phyloP scores from a whole-genome alignment of 2,113 vertebrate species.

The Megatriorchis doriae region DNA sequence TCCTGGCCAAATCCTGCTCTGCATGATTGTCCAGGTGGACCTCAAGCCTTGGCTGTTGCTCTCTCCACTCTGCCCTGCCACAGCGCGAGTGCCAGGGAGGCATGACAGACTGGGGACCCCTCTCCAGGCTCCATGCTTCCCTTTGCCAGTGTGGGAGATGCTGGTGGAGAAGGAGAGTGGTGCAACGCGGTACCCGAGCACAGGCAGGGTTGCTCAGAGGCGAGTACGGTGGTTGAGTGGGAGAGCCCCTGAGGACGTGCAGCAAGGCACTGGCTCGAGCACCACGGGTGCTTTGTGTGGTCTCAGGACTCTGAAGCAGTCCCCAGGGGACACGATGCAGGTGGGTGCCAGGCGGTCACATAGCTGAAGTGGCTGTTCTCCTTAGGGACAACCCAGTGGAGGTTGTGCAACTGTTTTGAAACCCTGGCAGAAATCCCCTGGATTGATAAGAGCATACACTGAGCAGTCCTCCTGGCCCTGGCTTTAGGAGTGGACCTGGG shows the following conservation, averaged over 20 bases:
- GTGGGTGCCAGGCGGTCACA: too few species aligned
- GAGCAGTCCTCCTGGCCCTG: not conserved
- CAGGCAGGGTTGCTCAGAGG: not conserved
- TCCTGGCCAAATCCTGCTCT: not conserved
- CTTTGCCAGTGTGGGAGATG: not conserved
- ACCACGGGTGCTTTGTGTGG: not conserved
- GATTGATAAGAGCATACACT: not conserved
- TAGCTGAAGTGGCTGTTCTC: not conserved
- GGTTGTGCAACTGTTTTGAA: too few species aligned
- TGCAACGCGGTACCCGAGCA: not conserved
- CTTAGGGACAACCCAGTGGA: not conserved
- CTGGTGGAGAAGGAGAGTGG: not conserved
- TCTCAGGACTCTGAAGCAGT: not conserved
- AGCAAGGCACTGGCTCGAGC: not conserved
- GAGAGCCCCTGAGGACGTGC: not conserved
- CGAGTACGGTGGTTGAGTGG: not conserved
- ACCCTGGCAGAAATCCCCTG: not conserved
- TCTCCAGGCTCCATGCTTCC: not conserved
- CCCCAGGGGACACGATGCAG: not conserved
- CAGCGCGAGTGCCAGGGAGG: not conserved
- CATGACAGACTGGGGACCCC: rapidly evolving
- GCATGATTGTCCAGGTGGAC: not conserved
- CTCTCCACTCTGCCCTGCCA: not conserved
- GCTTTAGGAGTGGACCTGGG: not conserved
- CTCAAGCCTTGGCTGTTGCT: not conserved